Base-by-base conservation (phyloP, 2,888 invertebrate species). In the Plemyria rubiginata region DNA sequence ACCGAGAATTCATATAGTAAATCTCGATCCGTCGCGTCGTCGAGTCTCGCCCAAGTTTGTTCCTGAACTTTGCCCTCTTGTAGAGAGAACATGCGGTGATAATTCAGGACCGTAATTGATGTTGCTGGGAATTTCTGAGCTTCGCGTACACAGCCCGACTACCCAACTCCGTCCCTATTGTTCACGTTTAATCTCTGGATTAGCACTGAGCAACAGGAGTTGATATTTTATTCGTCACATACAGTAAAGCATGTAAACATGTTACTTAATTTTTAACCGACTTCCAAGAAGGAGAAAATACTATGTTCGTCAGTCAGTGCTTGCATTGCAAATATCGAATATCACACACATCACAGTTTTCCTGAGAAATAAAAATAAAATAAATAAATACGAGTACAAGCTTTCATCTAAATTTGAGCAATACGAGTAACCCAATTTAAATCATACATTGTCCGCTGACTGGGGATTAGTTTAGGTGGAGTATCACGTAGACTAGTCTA, bases 401-500 rank as follows among this genome's bases (percentile, higher is more conserved):
- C 16, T 38, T 28, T 32, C 50, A 53, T 49, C 49, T 45, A 41
- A 13, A n/a, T 16, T 45, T 29, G 43, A 53, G 53, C 8, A 55
- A 55, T 52, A n/a, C n/a, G n/a, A n/a, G n/a, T n/a, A 22, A 48
- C 43, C 51, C 41, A 63, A 63, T 63, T 59, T 54, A 52, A 54
- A 56, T 52, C 12, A 49, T 55, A 62, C 29, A 52, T 38, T 63
- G 51, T 46, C 22, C 54, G 54, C n/a, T 15, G 51, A 65, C 61
- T 61, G 54, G 16, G 45, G 46, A 32, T 57, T 59, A 55, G 43
- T 45, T 48, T 57, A 56, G 62, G 54, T 65, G 58, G 66, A 66
- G 50, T 54, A 46, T 69, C 65, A 72, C 66, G 72, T 71, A 70
- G 70, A 66, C 63, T 36, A 57, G 60, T 13, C 57, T 74, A 74